Evolutionary conservation across 2,888 invertebrate genomes (phyloP), one percentile per base, ranked within the genome.

Genomic region (Harmothoe impar): DNA sequence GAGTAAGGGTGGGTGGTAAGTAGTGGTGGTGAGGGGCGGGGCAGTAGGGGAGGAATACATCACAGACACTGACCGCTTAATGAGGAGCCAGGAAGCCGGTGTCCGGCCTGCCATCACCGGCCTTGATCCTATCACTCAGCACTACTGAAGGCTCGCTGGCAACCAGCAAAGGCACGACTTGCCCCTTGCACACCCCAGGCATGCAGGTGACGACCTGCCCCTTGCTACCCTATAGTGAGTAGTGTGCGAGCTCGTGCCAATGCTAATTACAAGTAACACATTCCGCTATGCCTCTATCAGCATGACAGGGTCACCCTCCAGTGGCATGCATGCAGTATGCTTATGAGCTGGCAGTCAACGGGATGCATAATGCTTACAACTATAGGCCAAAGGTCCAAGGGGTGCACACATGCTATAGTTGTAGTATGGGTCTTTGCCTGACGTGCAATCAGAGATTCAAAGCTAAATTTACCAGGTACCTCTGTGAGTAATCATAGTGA

Each of bases 61-160:
- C 86, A 86, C 54, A 52, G 54, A 56, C 86, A 86, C 86, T 54
- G 56, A 52, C 54, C 86, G 20, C 86, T 52, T 86, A 25, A 86
- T 86, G 86, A 54, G 85, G 25, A 35, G 85, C 51, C 51, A 51
- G 3, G 23, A 85, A 54, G 86, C 56, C 35, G 81, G 35, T 81
- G 20, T 35, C 81, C 81, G 35, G 81, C 81, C 43, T 81, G 81
- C 81, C 33, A 43, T 81, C n/a, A 33, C 23, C 81, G 20, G 81
- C 81, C 81, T 43, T 81, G 81, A 81, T 81, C 81, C 33, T 43
- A 81, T 81, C 81, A 81, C 81, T 81, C 81, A 81, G 0, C 43
- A 12, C 33, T 81, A 29, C 72, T 72, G 29, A 81, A 33, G 43
- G 81, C 35, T 7, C 43, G 81, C 81, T 43, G 81, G 43, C 33